Conservation (phyloP, 2,797 vertebrate species). For the Natrix natrix region DNA sequence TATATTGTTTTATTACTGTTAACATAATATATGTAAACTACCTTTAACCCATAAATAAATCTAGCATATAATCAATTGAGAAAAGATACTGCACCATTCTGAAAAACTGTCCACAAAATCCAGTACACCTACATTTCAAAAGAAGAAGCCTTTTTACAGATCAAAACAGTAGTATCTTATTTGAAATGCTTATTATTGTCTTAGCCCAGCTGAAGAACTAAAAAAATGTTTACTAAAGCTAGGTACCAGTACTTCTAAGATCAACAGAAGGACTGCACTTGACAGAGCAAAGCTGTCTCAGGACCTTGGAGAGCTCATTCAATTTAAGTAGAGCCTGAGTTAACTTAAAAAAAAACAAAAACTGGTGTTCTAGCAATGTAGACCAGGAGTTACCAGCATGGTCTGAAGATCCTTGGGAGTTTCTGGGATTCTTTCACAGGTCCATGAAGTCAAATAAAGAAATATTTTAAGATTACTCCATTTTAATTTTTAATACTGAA, state of each 20-base stretch:
- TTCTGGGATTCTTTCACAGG: not conserved
- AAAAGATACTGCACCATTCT: not conserved
- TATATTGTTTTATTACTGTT: not conserved
- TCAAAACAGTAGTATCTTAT: not conserved
- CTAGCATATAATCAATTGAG: not conserved
- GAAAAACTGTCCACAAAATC: not conserved
- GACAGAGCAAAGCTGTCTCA: not conserved
- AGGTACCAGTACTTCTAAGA: not conserved
- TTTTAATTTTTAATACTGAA: not conserved
- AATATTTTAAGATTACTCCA: not conserved
- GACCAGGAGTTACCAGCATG: not conserved
- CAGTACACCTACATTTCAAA: not conserved
- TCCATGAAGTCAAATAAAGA: not conserved
- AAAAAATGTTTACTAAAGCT: not conserved
- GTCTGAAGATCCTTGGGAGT: not conserved
- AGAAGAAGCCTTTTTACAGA: not conserved
- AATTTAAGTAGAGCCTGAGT: not conserved
- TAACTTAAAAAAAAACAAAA: not conserved
- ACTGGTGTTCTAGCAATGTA: not conserved
- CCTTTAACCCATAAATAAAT: not conserved
- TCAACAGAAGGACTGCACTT: not conserved
- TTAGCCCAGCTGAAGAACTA: not conserved
- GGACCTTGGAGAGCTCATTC: not conserved
- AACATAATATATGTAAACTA: not conserved
- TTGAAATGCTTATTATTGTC: not conserved